Evolutionary conservation across 2,797 vertebrate genomes (phyloP), one percentile per base, ranked within the genome.

Genomic region (Gymnoscopelus braueri): DNA sequence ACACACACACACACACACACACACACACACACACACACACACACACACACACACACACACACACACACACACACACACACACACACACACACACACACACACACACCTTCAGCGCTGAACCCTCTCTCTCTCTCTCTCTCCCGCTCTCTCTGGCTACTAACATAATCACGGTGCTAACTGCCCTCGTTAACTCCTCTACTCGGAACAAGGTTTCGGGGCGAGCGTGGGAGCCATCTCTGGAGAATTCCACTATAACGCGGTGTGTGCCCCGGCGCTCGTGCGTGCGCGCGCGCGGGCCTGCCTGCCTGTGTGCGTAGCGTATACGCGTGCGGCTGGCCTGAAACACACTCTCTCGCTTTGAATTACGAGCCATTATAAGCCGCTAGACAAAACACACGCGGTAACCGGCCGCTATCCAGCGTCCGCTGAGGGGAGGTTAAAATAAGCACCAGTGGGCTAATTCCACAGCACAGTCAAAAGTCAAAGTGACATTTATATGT

Each of bases 181-280:
- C 89, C 89, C 90, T 90, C 89, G 88, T 91, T 91, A 91, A 90
- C 86, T 91, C 24, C 5, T 44, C 84, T 85, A 81, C 83, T 85
- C 84, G 65, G 88, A 89, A 88, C 87, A 84, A 84, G 84, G 86
- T 89, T 87, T 87, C 81, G 77, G 80, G 85, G 39, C 39, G 90
- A 90, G 90, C 84, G 85, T 89, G 87, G 86, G 88, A 90, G 86
- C 86, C 74, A 83, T 83, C 90, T 84, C 86, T 80, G 80, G 86
- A 90, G 90, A 87, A 85, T 84, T 85, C 82, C 82, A 84, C 87
- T 15, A n/a, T 54, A 62, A 35, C 63, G 74, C 61, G 11, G 15
- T 76, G 51, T 19, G n/a, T 8, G n/a, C n/a, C 14, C 19, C 14
- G 14, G n/a, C 12, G 32, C 39, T 8, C 39, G 39, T 44, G 39